A percentile compares a stretch with the other conserved stretches of the same genome.
These are phyloP conservation scores for Gnathonemus longibarbis DNA, from an alignment of 2,113 vertebrate species.

Conservation along the genomic window DNA sequence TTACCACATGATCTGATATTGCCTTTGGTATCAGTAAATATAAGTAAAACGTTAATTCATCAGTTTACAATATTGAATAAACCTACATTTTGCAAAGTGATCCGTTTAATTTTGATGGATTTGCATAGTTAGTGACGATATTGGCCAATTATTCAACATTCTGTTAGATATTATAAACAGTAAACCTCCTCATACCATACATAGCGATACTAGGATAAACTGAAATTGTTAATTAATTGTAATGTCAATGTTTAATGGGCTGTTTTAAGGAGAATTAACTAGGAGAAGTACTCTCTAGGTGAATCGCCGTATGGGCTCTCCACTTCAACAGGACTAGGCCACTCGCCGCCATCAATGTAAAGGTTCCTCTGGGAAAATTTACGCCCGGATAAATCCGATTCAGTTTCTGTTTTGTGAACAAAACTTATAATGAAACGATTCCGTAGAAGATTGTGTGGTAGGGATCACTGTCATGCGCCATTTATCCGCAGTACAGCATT, in stretches of 20 bases:
- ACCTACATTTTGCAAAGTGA: neutral
- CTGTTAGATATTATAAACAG: neutral
- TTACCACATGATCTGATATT: neutral
- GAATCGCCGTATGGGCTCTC: neutral
- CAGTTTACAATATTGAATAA: too few species aligned
- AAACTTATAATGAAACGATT: neutral
- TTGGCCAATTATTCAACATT: neutral
- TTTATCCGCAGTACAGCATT: neutral
- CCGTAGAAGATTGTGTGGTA: neutral
- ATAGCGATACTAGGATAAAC: neutral
- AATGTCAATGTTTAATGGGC: neutral
- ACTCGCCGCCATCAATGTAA: neutral
- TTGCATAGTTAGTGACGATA: neutral
- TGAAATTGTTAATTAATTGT: neutral
- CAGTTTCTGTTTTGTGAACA: neutral
- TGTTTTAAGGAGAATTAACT: neutral
- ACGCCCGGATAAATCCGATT: neutral
- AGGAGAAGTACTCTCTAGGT: neutral
- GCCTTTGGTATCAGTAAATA: neutral
- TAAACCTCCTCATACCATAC: neutral
- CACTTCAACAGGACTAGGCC: neutral
- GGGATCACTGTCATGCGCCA: neutral
- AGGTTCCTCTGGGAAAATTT: neutral
- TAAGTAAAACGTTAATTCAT: neutral
- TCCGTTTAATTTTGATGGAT: neutral